phyloP scores from a whole-genome alignment of 37 sponge, comb jelly and placozoan genomes.

The Cliona cf. orientalis region DNA sequence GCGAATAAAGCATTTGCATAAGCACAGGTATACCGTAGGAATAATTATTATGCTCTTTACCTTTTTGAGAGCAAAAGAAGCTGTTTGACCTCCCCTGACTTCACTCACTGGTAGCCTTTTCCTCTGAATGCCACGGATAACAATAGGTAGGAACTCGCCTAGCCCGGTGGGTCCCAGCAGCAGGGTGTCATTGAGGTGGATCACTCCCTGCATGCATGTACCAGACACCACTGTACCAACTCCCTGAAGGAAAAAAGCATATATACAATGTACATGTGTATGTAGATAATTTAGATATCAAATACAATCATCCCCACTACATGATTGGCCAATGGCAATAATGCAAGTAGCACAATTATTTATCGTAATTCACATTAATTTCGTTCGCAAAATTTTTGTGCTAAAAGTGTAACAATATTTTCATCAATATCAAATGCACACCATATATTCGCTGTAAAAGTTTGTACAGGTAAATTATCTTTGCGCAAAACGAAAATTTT shows the following conservation, averaged over 20 bases:
- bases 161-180: conserved; percentile 89
- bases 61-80: conserved; percentile 98
- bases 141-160: conserved; percentile 89
- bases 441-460: no score
- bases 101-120: conserved; percentile 94
- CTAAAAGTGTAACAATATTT: no score
- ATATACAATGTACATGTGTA: neutral
- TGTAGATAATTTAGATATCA: no score
- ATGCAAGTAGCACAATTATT: no score
- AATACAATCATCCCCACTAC: no score
- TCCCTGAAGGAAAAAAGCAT: conserved; percentile 55
- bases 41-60: conserved; percentile 11
- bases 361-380: no score
- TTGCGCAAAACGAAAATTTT: no score
- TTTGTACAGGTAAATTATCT: no score
- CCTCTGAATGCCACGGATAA: conserved; percentile 90
- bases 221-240: conserved; percentile 98
- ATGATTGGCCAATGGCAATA: no score
- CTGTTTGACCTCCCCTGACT: conserved; percentile 95
- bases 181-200: conserved; percentile 83
- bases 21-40: neutral
- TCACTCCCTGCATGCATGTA: conserved; percentile 91
- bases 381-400: no score
- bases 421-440: no score
- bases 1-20: neutral